Conservation (phyloP, 2,113 vertebrate species). For the Austrofundulus limnaeus region DNA sequence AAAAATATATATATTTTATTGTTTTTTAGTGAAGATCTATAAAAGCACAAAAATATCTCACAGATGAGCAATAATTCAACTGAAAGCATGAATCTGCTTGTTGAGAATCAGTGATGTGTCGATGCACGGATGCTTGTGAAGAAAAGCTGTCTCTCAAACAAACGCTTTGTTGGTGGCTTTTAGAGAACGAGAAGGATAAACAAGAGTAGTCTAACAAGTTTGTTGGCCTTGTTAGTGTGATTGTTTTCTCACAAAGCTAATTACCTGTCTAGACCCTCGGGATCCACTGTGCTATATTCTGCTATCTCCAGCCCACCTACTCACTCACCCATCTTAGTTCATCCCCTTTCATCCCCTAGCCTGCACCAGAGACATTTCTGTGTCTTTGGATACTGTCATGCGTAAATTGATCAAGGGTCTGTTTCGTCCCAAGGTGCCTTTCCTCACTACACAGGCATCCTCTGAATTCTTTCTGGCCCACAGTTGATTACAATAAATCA, state of each 20-base stretch:
- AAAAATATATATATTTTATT: neutral
- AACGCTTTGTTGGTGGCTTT: conserved; percentile 37
- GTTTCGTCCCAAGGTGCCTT: conserved; percentile 82
- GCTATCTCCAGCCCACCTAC: conserved; percentile 55
- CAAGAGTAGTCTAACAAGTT: conserved; percentile 71
- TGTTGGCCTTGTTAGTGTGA: conserved; percentile 79
- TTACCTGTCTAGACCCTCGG: conserved; percentile 73
- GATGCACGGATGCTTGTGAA: conserved; percentile 21
- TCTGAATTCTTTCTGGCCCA: conserved; percentile 71
- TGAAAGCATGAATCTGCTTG: neutral
- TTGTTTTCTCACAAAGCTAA: conserved; percentile 81
- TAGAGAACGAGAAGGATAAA: conserved; percentile 61
- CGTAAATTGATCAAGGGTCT: conserved; percentile 81
- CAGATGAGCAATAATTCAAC: conserved; percentile 3
- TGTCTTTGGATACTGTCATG: conserved; percentile 75
- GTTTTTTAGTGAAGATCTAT: too few species aligned
- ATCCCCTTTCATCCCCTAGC: conserved; percentile 31
- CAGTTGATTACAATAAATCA: conserved; percentile 82
- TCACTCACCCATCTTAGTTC: conserved; percentile 24
- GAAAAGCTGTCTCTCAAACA: conserved; percentile 54
- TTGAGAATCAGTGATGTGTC: conserved; percentile 28
- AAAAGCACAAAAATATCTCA: conserved; percentile 9
- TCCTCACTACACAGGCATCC: conserved; percentile 69
- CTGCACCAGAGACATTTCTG: conserved; percentile 56
- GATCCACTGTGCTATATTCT: conserved; percentile 65